These are phyloP conservation scores for Gopherus flavomarginatus DNA, from an alignment of 2,113 vertebrate species.

Conservation along the genomic window DNA sequence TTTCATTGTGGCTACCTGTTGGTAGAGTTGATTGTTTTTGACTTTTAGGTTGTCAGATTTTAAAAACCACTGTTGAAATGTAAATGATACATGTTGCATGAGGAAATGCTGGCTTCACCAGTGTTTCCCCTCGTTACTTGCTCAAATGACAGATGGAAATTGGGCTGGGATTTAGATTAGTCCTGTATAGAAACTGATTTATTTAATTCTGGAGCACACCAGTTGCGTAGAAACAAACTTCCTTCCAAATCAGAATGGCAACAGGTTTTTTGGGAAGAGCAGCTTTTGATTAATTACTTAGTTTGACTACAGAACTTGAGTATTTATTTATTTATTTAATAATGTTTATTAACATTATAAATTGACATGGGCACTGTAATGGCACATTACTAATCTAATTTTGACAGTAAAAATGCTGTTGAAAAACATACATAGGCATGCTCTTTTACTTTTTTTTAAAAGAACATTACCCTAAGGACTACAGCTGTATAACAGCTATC, in stretches of 20 bases:
- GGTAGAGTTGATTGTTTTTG: neutral
- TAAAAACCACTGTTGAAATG: neutral
- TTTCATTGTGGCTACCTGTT: neutral
- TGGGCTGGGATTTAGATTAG: neutral
- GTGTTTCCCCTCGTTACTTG: neutral
- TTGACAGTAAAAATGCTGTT: neutral
- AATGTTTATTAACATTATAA: neutral
- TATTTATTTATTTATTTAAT: neutral
- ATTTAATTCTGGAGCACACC: neutral
- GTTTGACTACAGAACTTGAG: neutral
- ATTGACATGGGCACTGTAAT: neutral
- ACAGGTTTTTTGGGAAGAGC: neutral
- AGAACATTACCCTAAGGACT: neutral
- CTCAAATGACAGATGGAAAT: neutral
- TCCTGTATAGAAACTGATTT: neutral
- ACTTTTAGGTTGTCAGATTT: neutral
- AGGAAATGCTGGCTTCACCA: neutral
- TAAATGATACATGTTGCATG: neutral
- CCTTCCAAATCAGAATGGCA: neutral
- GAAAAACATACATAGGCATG: fast-evolving
- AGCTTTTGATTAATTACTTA: neutral
- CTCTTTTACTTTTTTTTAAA: neutral
- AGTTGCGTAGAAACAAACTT: neutral
- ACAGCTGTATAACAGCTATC: neutral
- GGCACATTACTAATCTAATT: neutral